Base-by-base conservation (phyloP, 2,888 invertebrate species). In the Nephrotoma guestfalica region DNA sequence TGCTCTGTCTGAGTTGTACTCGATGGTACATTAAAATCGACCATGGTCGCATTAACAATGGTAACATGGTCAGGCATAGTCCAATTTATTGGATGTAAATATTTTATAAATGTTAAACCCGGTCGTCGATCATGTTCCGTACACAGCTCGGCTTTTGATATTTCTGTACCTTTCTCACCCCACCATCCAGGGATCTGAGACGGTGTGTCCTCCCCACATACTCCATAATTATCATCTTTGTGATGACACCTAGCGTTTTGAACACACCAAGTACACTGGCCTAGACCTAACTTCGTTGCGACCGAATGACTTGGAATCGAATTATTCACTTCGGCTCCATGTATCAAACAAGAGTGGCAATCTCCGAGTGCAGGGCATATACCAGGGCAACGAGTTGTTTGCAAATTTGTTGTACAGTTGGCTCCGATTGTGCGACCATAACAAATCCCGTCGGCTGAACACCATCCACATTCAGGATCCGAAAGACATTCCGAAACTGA, bases 381-480 rank as follows among this genome's bases (percentile, higher is more conserved):
- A 0, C 97, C 97, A 0, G 97, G 97, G 89, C 97, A 97, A 9
- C 96, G 93, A 0, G 96, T 96, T 0, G 97, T 97, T 91, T 97
- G 97, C 43, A 97, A 92, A 92, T 97, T 97, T 0, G 97, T 97
- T 0, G 97, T 97, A 89, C 97, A 97, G 90, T 97, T 97, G 7
- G 96, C 96, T 0, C 97, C 97, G 86, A 96, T 94, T 1, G 96
- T 96, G 87, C 97, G 94, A 0, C 96, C 96, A 89, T 96, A 96
- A 89, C 97, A 97, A 87, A 93, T 94, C 88, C 94, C 95, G 88
- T 96, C 96, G 41, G 96, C 95, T 0, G 96, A 96, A 90, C 98
- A 98, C 97, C 97, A 98, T 13, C 97, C 97, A 90, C 98, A 98
- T 91, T 97, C 97, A 0, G 97, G 97, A 92, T 98, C 97, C 0